Evolutionary conservation across 2,113 vertebrate genomes (phyloP), one percentile per base, ranked within the genome.

Genomic region (Sinosuthora webbiana): DNA sequence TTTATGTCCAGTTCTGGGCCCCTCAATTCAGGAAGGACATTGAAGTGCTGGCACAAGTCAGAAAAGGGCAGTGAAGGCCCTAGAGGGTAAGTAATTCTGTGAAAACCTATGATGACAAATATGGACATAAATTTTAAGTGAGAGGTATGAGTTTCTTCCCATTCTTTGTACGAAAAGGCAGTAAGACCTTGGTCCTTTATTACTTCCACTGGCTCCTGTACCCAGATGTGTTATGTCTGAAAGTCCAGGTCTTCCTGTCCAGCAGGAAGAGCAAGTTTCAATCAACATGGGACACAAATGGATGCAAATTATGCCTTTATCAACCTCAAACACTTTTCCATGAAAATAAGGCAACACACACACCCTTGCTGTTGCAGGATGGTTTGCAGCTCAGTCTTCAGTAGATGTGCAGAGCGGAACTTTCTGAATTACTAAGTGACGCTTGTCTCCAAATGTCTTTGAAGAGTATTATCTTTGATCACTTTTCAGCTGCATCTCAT

Each of bases 401-500:
- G 69, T 90, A 77, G 55, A 59, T 20, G 37, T 31, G 79, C 63
- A 41, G 23, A 63, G 56, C 28, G 91, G 75, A 88, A 79, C 57
- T 93, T 88, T 79, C 80, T 92, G 92, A 95, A 78, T 81, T 90
- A 76, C 52, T 90, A 94, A 97, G 87, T 19, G 24, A 67, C 5
- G 22, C 83, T 83, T 90, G 84, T 90, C 91, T 91, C 81, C 57
- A 95, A 89, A 96, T 83, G 94, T 89, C 78, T 83, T 91, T 86
- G 93, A 95, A 95, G 86, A 95, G 30, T 93, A 89, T 87, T 95
- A 87, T 84, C 92, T 97, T 83, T 97, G 97, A 97, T 98, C 89
- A 90, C 79, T 97, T 97, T 97, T 96, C 97, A 97, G 93, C 75
- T 95, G 90, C 89, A 95, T 97, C 85, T 97, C 95, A 90, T 90